phyloP scores from a whole-genome alignment of 2,113 vertebrate species.

The Trachemys scripta region DNA sequence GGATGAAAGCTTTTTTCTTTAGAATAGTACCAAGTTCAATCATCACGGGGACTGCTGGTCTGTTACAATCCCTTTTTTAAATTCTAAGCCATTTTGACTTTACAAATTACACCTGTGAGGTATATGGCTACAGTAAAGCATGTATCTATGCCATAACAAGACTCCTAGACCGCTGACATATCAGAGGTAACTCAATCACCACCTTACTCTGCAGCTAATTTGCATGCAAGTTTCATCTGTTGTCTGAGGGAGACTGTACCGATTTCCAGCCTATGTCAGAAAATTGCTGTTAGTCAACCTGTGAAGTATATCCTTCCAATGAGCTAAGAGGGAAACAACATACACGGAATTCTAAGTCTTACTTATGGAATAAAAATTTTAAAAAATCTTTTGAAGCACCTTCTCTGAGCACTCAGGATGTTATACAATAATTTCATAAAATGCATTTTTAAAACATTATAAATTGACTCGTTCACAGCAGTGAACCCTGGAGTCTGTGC shows the following conservation, averaged over 20 bases:
- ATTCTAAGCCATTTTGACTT: background rate
- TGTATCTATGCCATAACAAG: background rate
- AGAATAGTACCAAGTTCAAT: background rate
- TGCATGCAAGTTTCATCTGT: background rate
- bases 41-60: background rate
- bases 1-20: background rate
- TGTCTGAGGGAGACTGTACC: background rate
- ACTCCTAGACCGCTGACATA: background rate
- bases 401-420: background rate
- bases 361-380: background rate
- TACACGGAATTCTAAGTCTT: background rate
- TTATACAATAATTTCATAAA: background rate
- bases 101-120: background rate
- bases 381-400: slow-evolving; percentile 6
- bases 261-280: background rate
- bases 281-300: rapidly evolving
- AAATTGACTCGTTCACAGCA: background rate
- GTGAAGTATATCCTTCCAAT: background rate
- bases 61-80: background rate
- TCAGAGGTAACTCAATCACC: background rate
- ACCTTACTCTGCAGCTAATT: background rate
- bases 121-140: background rate
- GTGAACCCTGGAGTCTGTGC: slow-evolving; percentile 1
- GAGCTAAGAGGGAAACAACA: background rate
- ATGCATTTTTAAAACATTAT: background rate